These are phyloP conservation scores for Aradophagus sp. DNA, from an alignment of 1,140 invertebrate genomes.

Conservation along the genomic window DNA sequence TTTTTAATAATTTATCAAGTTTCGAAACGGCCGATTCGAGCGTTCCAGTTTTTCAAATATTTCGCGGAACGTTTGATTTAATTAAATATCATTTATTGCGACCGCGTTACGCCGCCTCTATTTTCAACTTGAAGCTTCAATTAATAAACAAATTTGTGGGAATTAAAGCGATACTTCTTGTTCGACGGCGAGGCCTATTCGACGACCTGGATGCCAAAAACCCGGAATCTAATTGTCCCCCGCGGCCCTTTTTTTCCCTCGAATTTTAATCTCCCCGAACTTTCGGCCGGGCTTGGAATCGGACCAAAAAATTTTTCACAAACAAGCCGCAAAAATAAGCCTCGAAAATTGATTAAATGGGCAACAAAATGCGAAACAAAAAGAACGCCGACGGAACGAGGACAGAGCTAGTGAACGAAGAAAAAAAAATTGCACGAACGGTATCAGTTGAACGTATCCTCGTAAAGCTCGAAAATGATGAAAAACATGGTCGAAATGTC, in stretches of 20 bases:
- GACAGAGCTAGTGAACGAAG: no score
- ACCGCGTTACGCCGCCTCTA: no score
- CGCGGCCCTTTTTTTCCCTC: constrained; percentile 5
- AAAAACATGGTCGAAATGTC: no score
- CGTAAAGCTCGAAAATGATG: no score
- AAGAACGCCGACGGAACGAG: no score
- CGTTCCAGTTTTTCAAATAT: constrained; percentile 37
- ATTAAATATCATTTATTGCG: constrained; percentile 30
- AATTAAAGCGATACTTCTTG: constrained; percentile 8
- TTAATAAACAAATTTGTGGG: constrained; percentile 16
- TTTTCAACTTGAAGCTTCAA: constrained; percentile 32
- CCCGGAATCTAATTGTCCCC: neutral
- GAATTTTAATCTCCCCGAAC: constrained; percentile 36
- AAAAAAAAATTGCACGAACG: no score
- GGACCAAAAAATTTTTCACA: constrained; percentile 36
- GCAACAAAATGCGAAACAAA: no score
- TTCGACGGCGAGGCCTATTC: neutral
- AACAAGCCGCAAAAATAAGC: constrained; percentile 47
- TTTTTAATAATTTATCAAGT: constrained; percentile 43
- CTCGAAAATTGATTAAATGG: constrained; percentile 31
- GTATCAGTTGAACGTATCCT: no score
- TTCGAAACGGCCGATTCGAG: constrained; percentile 27
- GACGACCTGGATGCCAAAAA: constrained; percentile 3
- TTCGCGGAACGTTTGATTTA: constrained; percentile 34
- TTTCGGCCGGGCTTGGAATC: constrained; percentile 23